A percentile compares a stretch with the other conserved stretches of the same genome.
Evolutionary conservation across 2,888 invertebrate species (phyloP).

Genomic region (Acanthosepion esculentum): DNA sequence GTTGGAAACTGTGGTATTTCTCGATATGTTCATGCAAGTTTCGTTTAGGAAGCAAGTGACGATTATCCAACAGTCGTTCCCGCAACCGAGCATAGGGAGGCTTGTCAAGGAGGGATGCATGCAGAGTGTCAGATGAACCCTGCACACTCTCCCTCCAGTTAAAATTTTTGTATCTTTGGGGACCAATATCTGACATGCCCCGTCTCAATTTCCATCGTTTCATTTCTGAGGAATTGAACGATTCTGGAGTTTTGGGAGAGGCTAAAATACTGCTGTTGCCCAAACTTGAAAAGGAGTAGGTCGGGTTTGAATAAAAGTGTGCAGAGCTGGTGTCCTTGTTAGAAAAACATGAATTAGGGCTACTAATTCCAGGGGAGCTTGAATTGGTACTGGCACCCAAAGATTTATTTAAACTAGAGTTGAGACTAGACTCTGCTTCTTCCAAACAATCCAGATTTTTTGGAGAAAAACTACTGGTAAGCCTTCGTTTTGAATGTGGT

Average conservation of each 20-base stretch:
- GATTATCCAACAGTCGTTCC: conserved; percentile 4
- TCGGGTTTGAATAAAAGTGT: neutral
- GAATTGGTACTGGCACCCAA: neutral
- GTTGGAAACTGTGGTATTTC: neutral
- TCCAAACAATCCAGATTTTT: neutral
- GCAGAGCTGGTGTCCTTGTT: neutral
- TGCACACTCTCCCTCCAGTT: neutral
- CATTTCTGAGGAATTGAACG: neutral
- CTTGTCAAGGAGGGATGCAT: neutral
- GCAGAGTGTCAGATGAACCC: neutral
- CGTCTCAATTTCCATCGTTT: neutral
- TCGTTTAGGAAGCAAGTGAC: neutral
- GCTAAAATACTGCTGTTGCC: neutral
- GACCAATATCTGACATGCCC: neutral
- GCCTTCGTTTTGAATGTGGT: neutral
- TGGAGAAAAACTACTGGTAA: neutral
- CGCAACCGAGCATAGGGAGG: neutral
- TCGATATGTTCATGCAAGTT: neutral
- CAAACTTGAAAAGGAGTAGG: neutral
- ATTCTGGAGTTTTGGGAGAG: neutral
- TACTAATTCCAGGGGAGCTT: neutral
- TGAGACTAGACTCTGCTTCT: neutral
- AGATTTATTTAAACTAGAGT: neutral
- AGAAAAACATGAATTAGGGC: neutral
- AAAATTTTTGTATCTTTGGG: neutral